Evolutionary conservation across 2,113 vertebrate species (phyloP).

Genomic region (Channa maculata): DNA sequence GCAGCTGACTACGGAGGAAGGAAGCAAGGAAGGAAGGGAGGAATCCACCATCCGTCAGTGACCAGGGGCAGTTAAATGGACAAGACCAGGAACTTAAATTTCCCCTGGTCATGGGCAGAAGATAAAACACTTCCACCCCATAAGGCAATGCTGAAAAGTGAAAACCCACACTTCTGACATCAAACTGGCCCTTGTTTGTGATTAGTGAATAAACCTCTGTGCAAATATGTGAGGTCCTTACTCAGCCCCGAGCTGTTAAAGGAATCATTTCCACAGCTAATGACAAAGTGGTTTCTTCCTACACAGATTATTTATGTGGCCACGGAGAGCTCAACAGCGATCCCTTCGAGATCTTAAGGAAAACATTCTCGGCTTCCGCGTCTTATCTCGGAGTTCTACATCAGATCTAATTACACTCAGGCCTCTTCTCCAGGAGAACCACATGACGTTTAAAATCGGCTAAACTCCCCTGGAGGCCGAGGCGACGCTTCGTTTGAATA

Average conservation of each 20-base stretch:
- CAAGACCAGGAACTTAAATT: slow-evolving; percentile 2
- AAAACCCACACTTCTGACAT: slow-evolving; percentile 5
- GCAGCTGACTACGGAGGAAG: slow-evolving; percentile 56
- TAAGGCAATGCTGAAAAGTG: not conserved
- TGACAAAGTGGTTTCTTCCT: slow-evolving; percentile 19
- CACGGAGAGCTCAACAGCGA: slow-evolving; percentile 38
- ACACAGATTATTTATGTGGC: slow-evolving; percentile 45
- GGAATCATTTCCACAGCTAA: not conserved
- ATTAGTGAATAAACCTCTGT: no score
- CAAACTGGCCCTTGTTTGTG: not conserved
- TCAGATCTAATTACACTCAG: slow-evolving; percentile 63
- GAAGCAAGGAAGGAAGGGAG: slow-evolving; percentile 42
- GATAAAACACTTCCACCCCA: slow-evolving; percentile 33
- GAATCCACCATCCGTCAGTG: slow-evolving; percentile 65
- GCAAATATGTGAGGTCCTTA: no score
- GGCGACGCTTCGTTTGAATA: slow-evolving; percentile 33
- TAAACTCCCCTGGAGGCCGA: slow-evolving; percentile 34
- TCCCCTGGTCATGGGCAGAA: slow-evolving; percentile 2
- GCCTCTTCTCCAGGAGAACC: slow-evolving; percentile 8
- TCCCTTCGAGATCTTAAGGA: slow-evolving; percentile 52
- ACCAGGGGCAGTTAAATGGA: slow-evolving; percentile 18
- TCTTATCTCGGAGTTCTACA: slow-evolving; percentile 52
- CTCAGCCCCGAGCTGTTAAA: not conserved
- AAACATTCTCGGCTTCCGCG: slow-evolving; percentile 57
- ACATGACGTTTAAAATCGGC: slow-evolving; percentile 48